These are phyloP conservation scores for Leptatherina wallacei DNA, from an alignment of 2,797 vertebrate species.

Conservation along the genomic window DNA sequence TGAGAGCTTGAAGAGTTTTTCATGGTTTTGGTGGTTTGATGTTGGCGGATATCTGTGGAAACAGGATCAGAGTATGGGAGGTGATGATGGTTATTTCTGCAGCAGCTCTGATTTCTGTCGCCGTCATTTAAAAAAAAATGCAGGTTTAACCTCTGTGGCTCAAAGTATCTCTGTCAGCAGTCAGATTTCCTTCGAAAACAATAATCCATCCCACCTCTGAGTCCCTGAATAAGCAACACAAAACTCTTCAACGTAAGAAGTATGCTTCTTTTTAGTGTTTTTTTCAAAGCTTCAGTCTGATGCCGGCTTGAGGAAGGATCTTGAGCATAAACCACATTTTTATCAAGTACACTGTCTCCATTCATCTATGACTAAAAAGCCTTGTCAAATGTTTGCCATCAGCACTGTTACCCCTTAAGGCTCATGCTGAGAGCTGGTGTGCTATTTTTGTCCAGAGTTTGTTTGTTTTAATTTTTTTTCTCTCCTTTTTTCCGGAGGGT, in stretches of 20 bases:
- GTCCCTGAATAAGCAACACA: background rate
- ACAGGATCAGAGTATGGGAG: background rate
- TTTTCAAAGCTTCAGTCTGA: background rate
- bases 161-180: background rate
- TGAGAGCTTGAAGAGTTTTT: too few relatives aligned
- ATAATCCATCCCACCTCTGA: background rate
- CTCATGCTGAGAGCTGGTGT: conserved; percentile 14
- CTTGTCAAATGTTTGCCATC: conserved; percentile 40
- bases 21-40: too few relatives aligned
- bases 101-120: background rate
- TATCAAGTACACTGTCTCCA: conserved; percentile 8
- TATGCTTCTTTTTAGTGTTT: conserved; percentile 19
- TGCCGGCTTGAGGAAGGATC: background rate
- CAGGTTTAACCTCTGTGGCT: background rate
- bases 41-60: background rate
- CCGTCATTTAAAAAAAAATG: background rate
- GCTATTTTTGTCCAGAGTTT: conserved; percentile 32
- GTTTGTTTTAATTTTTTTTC: conserved; percentile 6
- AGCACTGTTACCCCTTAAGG: conserved; percentile 42
- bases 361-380: conserved; percentile 43
- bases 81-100: background rate
- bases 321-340: conserved; percentile 6
- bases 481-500: conserved; percentile 2
- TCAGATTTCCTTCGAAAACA: conserved; percentile 1
- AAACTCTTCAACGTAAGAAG: too few relatives aligned